Evolutionary conservation across 2,888 invertebrate species (phyloP).

Genomic region (Tipula vernalis): DNA sequence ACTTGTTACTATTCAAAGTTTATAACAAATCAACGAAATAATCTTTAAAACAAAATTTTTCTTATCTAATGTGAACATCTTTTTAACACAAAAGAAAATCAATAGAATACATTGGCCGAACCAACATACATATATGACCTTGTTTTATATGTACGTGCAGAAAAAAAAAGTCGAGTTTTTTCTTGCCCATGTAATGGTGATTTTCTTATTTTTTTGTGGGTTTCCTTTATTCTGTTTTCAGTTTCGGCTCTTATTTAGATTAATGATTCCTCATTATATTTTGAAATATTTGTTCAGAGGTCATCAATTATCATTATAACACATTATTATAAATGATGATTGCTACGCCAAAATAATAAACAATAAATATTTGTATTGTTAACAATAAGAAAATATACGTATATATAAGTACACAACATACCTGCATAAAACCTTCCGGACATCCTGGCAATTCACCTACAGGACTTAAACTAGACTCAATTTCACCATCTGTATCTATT

Average conservation of each 20-base stretch:
- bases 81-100: background rate
- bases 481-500: conserved; percentile 34
- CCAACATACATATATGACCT: background rate
- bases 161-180: background rate
- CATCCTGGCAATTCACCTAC: conserved; percentile 59
- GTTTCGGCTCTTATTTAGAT: background rate
- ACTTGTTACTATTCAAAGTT: background rate
- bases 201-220: background rate
- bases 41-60: background rate
- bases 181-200: background rate
- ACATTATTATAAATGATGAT: conserved; percentile 4
- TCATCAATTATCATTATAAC: conserved; percentile 4
- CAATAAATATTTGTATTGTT: background rate
- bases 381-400: background rate
- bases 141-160: background rate
- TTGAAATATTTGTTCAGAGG: background rate
- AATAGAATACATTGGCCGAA: background rate
- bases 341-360: background rate
- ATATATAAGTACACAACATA: conserved; percentile 30
- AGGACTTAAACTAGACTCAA: conserved; percentile 33
- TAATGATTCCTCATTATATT: background rate
- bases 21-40: background rate
- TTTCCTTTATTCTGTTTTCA: background rate
- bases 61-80: background rate
- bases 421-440: conserved; percentile 79